Evolutionary conservation across 1,140 invertebrate genomes (phyloP).

Genomic region (Coenobita brevimanus): DNA sequence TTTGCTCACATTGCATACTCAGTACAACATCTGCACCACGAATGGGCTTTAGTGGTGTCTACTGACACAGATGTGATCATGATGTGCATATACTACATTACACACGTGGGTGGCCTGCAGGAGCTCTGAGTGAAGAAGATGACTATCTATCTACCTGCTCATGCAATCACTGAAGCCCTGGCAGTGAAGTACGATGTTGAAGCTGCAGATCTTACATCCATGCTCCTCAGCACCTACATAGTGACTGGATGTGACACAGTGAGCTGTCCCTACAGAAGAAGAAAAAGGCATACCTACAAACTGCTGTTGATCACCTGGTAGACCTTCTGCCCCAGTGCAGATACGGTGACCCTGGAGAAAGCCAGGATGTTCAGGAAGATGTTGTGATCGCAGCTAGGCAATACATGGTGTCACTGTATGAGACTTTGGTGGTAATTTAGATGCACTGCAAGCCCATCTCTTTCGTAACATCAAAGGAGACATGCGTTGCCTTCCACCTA

Average conservation of each 20-base stretch:
- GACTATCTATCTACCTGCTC: constrained; percentile 12
- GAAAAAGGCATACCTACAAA: neutral
- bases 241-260: constrained; percentile 22
- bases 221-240: constrained; percentile 25
- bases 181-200: constrained; percentile 20
- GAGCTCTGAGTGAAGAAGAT: too few species aligned
- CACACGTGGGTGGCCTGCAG: too few species aligned
- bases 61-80: too few species aligned
- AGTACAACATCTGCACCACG: constrained; percentile 32
- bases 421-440: too few species aligned
- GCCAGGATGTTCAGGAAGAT: too few species aligned
- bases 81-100: too few species aligned
- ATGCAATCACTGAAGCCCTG: constrained; percentile 22
- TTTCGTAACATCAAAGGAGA: constrained; percentile 25
- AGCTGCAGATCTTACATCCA: constrained; percentile 18
- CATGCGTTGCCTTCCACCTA: constrained; percentile 49
- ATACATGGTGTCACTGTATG: too few species aligned
- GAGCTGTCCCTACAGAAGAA: constrained; percentile 15
- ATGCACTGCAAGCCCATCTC: too few species aligned
- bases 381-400: too few species aligned
- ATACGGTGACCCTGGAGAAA: too few species aligned
- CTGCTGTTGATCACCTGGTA: constrained; percentile 15
- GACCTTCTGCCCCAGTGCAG: too few species aligned
- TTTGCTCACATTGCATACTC: too few species aligned
- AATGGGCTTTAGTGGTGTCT: constrained; percentile 3